Percentiles rank a stretch among this genome's conserved stretches.
These are phyloP conservation scores for Equus quagga DNA, from an alignment of 2,113 vertebrate genomes.

Conservation along the genomic window DNA sequence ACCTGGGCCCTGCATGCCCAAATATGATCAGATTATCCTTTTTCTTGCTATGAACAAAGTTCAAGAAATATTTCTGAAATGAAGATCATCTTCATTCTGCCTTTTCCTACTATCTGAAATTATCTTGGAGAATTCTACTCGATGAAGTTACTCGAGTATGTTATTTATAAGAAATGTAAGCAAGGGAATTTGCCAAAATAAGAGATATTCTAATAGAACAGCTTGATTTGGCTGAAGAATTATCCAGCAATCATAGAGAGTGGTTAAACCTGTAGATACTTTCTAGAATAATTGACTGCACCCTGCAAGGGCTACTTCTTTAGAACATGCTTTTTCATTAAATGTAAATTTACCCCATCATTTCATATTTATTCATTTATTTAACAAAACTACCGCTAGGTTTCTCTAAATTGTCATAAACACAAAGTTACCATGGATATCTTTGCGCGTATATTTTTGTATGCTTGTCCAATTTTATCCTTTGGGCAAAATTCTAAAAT, in stretches of 20 bases:
- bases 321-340: neutral
- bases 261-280: neutral
- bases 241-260: neutral
- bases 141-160: neutral
- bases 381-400: neutral
- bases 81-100: slow-evolving; percentile 5
- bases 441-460: neutral
- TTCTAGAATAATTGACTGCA: neutral
- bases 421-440: neutral
- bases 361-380: neutral
- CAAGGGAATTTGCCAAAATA: neutral
- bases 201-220: neutral
- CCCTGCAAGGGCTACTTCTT: neutral
- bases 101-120: neutral
- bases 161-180: neutral
- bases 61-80: slow-evolving; percentile 23
- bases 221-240: neutral
- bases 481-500: slow-evolving; percentile 29
- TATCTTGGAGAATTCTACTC: neutral
- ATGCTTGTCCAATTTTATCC: neutral
- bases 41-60: neutral
- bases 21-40: slow-evolving; percentile 26
- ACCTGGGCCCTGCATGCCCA: neutral
- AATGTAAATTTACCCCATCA: neutral
- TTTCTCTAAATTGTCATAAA: slow-evolving; percentile 35